Evolutionary conservation across 64 coral and sea anemone species (phyloP), one percentile per base, ranked within the genome.

Genomic region (Montipora capricornis): DNA sequence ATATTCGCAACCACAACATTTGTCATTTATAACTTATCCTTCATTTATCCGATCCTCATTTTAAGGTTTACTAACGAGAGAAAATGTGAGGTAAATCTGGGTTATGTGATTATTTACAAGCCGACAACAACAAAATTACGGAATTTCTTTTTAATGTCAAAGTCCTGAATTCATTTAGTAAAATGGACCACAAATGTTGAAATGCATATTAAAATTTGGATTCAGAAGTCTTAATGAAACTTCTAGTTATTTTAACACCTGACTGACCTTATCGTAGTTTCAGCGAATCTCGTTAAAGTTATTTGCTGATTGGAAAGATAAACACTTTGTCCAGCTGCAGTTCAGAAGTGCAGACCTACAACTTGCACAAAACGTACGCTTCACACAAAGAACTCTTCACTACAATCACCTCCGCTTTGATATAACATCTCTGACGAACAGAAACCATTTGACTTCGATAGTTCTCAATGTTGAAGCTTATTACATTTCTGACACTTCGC

Each of bases 261-360:
- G 37, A 37, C 45, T 84, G 60, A 84, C 68, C 13, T 67, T 84
- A 84, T 84, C 62, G 44, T 4, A 8, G 4, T 50, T 46, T 14
- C 11, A 50, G 66, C 82, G 19, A 86, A 73, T 70, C 37, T 12
- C 17, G 2, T 49, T 50, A 49, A 47, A 8, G 20, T 71, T 49
- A 71, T 67, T 29, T 46, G 58, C 62, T 83, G 52, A 15, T 52
- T 86, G 49, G 2, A 64, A 12, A 22, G 66, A 71, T 71, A 49
- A 86, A 68, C 7, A 50, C 17, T 14, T 17, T 50, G 82, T 86
- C 82, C 82, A 10, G 82, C 82, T 86, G 82, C 19, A 86, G 7
- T 6, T 86, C 82, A 86, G 64, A 66, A 86, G 82, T 73, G 12
- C 64, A 6, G 44, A 48, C 9, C 19, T 86, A 50, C 82, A 86